Percentiles rank a stretch among this genome's conserved stretches.
Evolutionary conservation across 2,797 vertebrate genomes (phyloP).

Genomic region (Sus cebifrons): DNA sequence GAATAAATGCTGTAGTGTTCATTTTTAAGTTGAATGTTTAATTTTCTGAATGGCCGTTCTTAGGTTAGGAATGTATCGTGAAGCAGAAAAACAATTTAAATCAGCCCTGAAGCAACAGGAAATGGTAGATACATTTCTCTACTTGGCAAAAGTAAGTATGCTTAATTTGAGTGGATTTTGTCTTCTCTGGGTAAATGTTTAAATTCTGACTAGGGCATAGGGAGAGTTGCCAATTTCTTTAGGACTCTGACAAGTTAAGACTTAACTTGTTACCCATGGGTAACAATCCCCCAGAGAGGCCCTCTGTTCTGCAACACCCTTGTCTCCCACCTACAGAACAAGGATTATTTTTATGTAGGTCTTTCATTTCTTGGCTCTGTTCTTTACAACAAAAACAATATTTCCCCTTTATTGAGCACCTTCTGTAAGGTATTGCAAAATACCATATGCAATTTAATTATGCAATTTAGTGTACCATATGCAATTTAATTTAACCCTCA

Average conservation of each 20-base stretch:
- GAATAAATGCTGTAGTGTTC: slow-evolving; percentile 48
- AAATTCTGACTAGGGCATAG: slow-evolving; percentile 34
- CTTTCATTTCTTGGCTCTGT: background rate
- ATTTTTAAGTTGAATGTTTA: slow-evolving; percentile 59
- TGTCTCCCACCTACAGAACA: background rate
- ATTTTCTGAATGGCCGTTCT: slow-evolving; percentile 74
- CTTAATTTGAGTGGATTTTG: slow-evolving; percentile 62
- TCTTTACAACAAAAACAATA: background rate
- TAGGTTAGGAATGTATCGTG: slow-evolving; percentile 96
- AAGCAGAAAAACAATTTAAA: slow-evolving; percentile 98
- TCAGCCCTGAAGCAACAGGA: slow-evolving; percentile 98
- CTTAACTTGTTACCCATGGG: background rate
- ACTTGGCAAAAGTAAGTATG: slow-evolving; percentile 95
- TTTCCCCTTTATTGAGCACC: background rate
- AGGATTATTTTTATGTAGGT: background rate
- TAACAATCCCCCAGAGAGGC: background rate
- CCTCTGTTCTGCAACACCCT: background rate
- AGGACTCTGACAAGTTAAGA: slow-evolving; percentile 63
- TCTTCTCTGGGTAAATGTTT: slow-evolving; percentile 70
- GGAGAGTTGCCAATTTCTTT: slow-evolving; percentile 66
- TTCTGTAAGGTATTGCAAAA: background rate
- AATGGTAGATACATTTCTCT: slow-evolving; percentile 97
- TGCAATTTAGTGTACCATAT: background rate
- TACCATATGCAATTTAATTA: background rate
- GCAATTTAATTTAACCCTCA: background rate